phyloP scores from a whole-genome alignment of 2,113 vertebrate genomes.

The mouse (Mus musculus) region GRCm39 chr19:10506001-10506500 shows the following conservation, averaged over 20 bases:
- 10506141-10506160: conserved; percentile 2
- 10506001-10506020: neutral
- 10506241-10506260: neutral
- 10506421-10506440: neutral
- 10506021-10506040: neutral
- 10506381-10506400: neutral
- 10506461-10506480: neutral
- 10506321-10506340: neutral
- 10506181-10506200: neutral
- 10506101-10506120: conserved; percentile 19
- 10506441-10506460: neutral
- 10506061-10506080: neutral
- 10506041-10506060: neutral
- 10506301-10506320: neutral
- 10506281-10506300: neutral
- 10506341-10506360: neutral
- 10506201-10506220: neutral
- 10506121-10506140: neutral
- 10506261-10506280: too few relatives aligned
- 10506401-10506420: neutral
- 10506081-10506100: neutral
- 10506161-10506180: conserved; percentile 52
- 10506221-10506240: neutral
- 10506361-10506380: neutral
- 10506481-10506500: neutral